Evolutionary conservation across 2,888 invertebrate genomes (phyloP).

Genomic region (Hemithea aestivaria): DNA sequence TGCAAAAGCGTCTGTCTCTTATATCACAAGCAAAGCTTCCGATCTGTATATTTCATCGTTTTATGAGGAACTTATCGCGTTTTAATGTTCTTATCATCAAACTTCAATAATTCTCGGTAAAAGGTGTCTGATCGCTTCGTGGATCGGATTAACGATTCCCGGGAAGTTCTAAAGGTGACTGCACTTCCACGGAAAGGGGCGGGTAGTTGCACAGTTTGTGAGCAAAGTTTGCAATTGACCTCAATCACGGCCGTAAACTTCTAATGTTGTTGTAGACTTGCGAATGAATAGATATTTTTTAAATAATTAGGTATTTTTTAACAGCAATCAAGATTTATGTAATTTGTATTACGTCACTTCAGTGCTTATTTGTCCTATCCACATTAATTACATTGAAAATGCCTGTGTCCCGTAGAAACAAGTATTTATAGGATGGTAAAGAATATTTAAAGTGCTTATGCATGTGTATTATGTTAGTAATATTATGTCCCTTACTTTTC

Average conservation of each 20-base stretch:
- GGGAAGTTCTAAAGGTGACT: constrained; percentile 53
- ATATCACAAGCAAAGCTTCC: constrained; percentile 15
- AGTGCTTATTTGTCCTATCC: too few relatives aligned
- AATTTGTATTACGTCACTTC: too few relatives aligned
- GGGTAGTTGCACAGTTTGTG: constrained; percentile 42
- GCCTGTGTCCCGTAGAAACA: too few relatives aligned
- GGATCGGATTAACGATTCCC: constrained; percentile 13
- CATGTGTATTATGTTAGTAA: too few relatives aligned
- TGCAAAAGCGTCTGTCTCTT: constrained; percentile 22
- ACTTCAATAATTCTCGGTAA: constrained; percentile 6
- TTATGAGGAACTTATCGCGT: constrained; percentile 11
- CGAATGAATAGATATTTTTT: constrained; percentile 30
- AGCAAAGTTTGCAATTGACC: constrained; percentile 51
- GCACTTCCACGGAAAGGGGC: constrained; percentile 57
- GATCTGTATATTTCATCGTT: constrained; percentile 15
- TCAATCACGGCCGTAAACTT: constrained; percentile 45
- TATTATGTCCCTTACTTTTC: too few relatives aligned
- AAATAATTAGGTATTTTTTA: too few relatives aligned
- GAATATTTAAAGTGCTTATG: too few relatives aligned
- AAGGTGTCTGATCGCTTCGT: constrained; percentile 13
- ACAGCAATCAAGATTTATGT: too few relatives aligned
- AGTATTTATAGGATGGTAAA: too few relatives aligned
- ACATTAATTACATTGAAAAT: too few relatives aligned
- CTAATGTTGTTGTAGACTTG: constrained; percentile 44
- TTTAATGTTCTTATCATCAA: constrained; percentile 14